A percentile compares a stretch with the other conserved stretches of the same genome.
These are phyloP conservation scores for Rhincodon typus DNA, from an alignment of 2,797 vertebrate genomes.

Conservation along the genomic window DNA sequence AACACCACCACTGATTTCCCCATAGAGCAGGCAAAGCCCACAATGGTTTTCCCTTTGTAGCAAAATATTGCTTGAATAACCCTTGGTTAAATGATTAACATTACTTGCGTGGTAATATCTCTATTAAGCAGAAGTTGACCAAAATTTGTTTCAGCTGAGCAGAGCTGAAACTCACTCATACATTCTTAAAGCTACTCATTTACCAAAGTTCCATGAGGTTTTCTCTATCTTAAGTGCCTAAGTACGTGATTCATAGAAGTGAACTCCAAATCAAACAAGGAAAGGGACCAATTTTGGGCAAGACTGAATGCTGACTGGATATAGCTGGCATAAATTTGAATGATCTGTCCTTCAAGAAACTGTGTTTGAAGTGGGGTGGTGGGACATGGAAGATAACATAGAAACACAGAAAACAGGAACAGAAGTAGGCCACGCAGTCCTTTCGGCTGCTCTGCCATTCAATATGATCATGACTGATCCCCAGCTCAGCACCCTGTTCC, in stretches of 20 bases:
- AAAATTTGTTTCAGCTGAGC: neutral
- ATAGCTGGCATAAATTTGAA: neutral
- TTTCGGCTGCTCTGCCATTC: no score
- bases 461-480: no score
- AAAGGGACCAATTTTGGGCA: neutral
- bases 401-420: no score
- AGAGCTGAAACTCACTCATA: neutral
- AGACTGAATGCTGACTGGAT: neutral
- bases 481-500: no score
- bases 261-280: neutral
- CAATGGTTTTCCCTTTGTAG: neutral
- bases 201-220: neutral
- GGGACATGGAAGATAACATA: no score
- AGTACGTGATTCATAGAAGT: neutral
- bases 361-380: no score
- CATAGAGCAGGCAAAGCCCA: neutral
- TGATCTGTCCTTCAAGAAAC: neutral
- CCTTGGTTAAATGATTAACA: neutral
- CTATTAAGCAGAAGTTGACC: neutral
- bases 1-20: conserved; percentile 13
- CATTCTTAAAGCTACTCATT: neutral
- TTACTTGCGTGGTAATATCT: neutral
- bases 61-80: conserved; percentile 1
- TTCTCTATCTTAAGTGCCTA: neutral
- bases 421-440: no score